Percentiles rank a stretch among this genome's conserved stretches.
Conservation (phyloP, 2,888 invertebrate genomes). For the Timema podura region DNA sequence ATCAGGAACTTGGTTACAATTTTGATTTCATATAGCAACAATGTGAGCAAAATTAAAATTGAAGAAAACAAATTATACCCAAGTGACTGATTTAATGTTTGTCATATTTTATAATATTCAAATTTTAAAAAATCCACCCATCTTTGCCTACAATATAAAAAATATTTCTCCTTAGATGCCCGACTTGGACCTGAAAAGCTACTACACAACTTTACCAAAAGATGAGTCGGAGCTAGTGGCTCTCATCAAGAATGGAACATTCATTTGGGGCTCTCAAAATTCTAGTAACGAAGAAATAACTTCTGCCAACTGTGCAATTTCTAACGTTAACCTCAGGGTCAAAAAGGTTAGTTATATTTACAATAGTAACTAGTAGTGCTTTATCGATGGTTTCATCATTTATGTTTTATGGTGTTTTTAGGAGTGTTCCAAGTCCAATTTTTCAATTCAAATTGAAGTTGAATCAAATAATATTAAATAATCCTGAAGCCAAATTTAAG, state of each 20-base stretch:
- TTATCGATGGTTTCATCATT: not conserved
- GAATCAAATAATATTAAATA: too few relatives aligned
- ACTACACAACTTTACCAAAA: slow-evolving; percentile 40
- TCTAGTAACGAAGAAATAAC: slow-evolving; percentile 35
- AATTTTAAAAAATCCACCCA: not conserved
- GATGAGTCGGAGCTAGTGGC: slow-evolving; percentile 49
- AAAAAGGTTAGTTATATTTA: slow-evolving; percentile 37
- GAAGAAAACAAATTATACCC: too few relatives aligned
- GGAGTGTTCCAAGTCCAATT: too few relatives aligned
- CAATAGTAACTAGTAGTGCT: too few relatives aligned
- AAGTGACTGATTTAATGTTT: too few relatives aligned
- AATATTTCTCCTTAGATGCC: slow-evolving; percentile 30
- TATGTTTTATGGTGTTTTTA: too few relatives aligned
- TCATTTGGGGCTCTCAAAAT: slow-evolving; percentile 54
- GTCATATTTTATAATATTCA: too few relatives aligned
- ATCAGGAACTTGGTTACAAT: too few relatives aligned
- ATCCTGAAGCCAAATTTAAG: too few relatives aligned
- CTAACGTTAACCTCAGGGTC: slow-evolving; percentile 43
- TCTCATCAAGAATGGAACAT: slow-evolving; percentile 56
- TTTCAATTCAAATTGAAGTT: too few relatives aligned
- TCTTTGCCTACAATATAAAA: slow-evolving; percentile 1
- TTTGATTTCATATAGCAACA: too few relatives aligned
- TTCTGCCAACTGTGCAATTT: slow-evolving; percentile 33
- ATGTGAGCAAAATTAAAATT: too few relatives aligned
- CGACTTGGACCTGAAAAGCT: slow-evolving; percentile 42